A percentile compares a stretch with the other conserved stretches of the same genome.
phyloP scores from a whole-genome alignment of 2,888 invertebrate genomes.

The Gastracanthus pulcherrimus region DNA sequence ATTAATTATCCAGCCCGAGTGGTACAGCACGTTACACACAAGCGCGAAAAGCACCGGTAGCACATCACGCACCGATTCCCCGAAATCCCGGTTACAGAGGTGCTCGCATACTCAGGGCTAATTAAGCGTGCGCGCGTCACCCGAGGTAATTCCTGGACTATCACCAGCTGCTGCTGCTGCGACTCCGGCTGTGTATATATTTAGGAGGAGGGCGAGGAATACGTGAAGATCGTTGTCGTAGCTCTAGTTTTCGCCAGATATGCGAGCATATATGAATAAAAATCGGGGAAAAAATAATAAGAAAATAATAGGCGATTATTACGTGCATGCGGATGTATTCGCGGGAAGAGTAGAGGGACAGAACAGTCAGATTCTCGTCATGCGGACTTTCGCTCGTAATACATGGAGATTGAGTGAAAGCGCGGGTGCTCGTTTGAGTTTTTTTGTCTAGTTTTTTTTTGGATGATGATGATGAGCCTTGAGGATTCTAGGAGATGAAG shows the following conservation, averaged over 20 bases:
- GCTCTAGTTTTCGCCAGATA: background rate
- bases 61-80: background rate
- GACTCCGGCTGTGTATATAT: conserved; percentile 14
- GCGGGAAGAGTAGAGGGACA: too few species aligned
- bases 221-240: background rate
- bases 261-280: too few species aligned
- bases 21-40: background rate
- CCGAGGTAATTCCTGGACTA: conserved; percentile 15
- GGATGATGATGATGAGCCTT: too few species aligned
- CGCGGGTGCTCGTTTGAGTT: too few species aligned
- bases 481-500: too few species aligned
- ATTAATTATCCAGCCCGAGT: conserved; percentile 21
- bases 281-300: too few species aligned
- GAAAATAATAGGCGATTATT: too few species aligned
- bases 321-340: too few species aligned
- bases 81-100: conserved; percentile 28
- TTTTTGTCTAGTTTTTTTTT: too few species aligned
- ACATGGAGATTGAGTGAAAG: too few species aligned
- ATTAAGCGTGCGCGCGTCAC: conserved; percentile 21
- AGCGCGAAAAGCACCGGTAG: background rate
- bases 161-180: conserved; percentile 8
- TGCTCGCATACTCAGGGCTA: background rate
- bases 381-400: too few species aligned
- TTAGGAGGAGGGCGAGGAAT: background rate
- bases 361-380: too few species aligned